phyloP scores from a whole-genome alignment of 2,113 vertebrate genomes.

The Orcinus orca region DNA sequence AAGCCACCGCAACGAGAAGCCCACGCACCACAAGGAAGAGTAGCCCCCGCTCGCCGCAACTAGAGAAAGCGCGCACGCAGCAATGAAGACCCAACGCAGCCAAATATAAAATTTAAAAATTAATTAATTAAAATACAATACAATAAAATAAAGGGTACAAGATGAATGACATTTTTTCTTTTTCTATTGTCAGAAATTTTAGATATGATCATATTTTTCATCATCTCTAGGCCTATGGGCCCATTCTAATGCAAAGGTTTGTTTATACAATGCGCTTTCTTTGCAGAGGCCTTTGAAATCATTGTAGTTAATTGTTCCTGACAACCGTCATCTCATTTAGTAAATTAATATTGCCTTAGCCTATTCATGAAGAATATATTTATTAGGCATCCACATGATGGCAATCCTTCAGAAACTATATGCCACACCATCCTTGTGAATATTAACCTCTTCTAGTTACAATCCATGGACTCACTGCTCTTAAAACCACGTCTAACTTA shows the following conservation, averaged over 20 bases:
- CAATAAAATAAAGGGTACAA: neutral
- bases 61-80: rapidly evolving
- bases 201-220: neutral
- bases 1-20: no score
- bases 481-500: slow-evolving; percentile 14
- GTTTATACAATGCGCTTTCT: slow-evolving; percentile 18
- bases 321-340: slow-evolving; percentile 15
- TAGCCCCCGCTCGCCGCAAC: no score
- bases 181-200: neutral
- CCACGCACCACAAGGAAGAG: no score
- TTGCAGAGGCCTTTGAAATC: slow-evolving; percentile 32
- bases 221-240: neutral
- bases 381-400: slow-evolving; percentile 37
- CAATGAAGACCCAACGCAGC: no score
- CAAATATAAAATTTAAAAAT: no score
- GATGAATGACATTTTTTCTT: neutral
- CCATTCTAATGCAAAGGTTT: slow-evolving; percentile 17
- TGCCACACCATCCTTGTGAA: neutral
- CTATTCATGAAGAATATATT: slow-evolving; percentile 48
- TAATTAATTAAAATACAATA: no score
- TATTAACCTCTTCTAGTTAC: slow-evolving; percentile 41
- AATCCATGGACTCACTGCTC: slow-evolving; percentile 1
- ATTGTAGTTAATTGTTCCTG: slow-evolving; percentile 57
- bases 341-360: slow-evolving; percentile 55
- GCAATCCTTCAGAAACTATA: slow-evolving; percentile 30